Evolutionary conservation across 2,113 vertebrate genomes (phyloP).

Genomic region (Melozone crissalis): DNA sequence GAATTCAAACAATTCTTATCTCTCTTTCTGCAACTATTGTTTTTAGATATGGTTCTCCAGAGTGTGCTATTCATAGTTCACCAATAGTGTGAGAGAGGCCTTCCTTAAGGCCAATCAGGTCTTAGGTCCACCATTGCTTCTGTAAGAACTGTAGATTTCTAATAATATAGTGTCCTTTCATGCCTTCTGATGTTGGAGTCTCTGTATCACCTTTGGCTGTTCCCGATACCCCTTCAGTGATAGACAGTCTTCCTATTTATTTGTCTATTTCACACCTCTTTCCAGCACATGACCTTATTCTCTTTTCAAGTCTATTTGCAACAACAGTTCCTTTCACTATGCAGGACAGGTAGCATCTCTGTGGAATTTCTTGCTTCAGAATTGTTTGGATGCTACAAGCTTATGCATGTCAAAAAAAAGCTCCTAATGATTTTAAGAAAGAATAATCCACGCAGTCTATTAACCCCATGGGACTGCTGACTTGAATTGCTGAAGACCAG

Average conservation of each 20-base stretch:
- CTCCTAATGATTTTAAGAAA: background rate
- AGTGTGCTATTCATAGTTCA: too few species aligned
- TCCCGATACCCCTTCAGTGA: too few species aligned
- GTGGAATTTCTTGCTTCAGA: background rate
- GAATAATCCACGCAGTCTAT: background rate
- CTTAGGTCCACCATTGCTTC: too few species aligned
- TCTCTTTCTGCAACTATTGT: too few species aligned
- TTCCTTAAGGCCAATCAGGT: too few species aligned
- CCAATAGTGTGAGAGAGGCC: too few species aligned
- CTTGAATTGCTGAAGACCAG: background rate
- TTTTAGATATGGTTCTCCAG: too few species aligned
- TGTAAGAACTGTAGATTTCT: too few species aligned
- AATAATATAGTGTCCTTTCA: too few species aligned
- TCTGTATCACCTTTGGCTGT: too few species aligned
- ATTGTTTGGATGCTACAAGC: background rate
- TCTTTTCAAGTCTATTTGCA: background rate
- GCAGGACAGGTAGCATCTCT: accelerated
- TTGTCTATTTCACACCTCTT: background rate
- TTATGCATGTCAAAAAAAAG: background rate
- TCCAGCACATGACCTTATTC: background rate
- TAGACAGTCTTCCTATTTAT: background rate
- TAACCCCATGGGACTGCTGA: background rate
- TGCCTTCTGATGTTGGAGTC: too few species aligned
- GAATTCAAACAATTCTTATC: too few species aligned
- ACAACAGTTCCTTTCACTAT: background rate